Evolutionary conservation across 1,140 invertebrate genomes (phyloP).

Genomic region (Bombus soroeensis): DNA sequence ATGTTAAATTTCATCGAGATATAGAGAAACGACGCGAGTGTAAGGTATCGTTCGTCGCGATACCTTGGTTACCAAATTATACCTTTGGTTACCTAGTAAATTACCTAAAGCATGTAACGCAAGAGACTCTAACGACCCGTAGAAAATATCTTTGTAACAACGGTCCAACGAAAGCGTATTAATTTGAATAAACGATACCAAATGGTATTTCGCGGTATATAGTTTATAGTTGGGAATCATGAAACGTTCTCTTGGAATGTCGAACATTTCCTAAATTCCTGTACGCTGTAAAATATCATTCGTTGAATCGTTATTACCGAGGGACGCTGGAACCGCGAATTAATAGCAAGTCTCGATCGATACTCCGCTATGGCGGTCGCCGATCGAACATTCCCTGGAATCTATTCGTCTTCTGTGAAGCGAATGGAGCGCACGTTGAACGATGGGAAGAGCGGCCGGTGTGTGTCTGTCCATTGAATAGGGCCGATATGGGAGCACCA

Average conservation of each 20-base stretch:
- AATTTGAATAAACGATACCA: not conserved
- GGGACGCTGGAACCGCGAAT: not conserved
- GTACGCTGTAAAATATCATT: not conserved
- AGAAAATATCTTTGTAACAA: not conserved
- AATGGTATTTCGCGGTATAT: rapidly evolving
- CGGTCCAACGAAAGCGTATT: not conserved
- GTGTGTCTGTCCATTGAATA: conserved; percentile 18
- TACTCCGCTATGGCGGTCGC: not conserved
- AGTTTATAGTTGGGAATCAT: no score
- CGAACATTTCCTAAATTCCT: no score
- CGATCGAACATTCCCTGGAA: not conserved
- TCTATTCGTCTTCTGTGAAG: not conserved
- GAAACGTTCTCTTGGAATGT: no score
- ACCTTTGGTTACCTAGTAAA: not conserved
- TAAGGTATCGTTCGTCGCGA: not conserved
- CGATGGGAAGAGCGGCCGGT: not conserved
- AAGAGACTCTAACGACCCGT: not conserved
- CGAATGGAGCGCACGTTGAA: not conserved
- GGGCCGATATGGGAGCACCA: conserved; percentile 52
- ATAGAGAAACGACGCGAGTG: not conserved
- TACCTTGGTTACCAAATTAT: not conserved
- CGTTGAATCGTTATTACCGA: no score
- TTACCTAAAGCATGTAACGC: not conserved
- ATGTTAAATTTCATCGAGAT: not conserved
- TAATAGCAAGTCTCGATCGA: not conserved